phyloP scores from a whole-genome alignment of 1,140 invertebrate species.

The Penaeus vannamei region DNA sequence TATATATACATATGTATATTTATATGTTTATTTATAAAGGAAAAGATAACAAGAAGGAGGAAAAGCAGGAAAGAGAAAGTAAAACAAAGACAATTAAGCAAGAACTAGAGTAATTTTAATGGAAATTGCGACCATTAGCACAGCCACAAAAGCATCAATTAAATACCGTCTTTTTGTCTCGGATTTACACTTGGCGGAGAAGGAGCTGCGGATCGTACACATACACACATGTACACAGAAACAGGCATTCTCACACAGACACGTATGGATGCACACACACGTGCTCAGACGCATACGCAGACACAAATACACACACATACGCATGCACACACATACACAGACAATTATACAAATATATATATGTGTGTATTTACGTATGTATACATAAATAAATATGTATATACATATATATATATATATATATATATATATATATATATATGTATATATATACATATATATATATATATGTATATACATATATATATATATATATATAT shows the following conservation, averaged over 20 bases:
- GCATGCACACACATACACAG: background rate
- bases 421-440: conserved; percentile 27
- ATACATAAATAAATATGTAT: conserved; percentile 26
- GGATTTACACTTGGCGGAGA: too few relatives aligned
- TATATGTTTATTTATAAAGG: too few relatives aligned
- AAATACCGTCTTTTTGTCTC: too few relatives aligned
- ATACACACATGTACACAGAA: background rate
- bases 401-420: conserved; percentile 30
- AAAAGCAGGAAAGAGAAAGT: too few relatives aligned
- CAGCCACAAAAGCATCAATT: too few relatives aligned
- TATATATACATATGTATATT: too few relatives aligned
- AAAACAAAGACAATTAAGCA: too few relatives aligned
- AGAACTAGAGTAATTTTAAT: too few relatives aligned
- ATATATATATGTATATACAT: conserved; percentile 25
- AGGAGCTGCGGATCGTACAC: too few relatives aligned
- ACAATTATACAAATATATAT: conserved; percentile 8
- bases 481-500: conserved; percentile 6
- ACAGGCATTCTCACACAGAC: background rate
- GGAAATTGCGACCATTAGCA: too few relatives aligned
- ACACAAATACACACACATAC: background rate
- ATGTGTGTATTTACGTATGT: conserved; percentile 5
- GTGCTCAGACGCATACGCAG: background rate
- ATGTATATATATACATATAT: conserved; percentile 33
- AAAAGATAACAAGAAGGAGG: too few relatives aligned
- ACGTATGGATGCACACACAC: background rate